A percentile compares a stretch with the other conserved stretches of the same genome.
Evolutionary conservation across 2,797 vertebrate species (phyloP).

Genomic region (Arnoldichthys spilopterus): DNA sequence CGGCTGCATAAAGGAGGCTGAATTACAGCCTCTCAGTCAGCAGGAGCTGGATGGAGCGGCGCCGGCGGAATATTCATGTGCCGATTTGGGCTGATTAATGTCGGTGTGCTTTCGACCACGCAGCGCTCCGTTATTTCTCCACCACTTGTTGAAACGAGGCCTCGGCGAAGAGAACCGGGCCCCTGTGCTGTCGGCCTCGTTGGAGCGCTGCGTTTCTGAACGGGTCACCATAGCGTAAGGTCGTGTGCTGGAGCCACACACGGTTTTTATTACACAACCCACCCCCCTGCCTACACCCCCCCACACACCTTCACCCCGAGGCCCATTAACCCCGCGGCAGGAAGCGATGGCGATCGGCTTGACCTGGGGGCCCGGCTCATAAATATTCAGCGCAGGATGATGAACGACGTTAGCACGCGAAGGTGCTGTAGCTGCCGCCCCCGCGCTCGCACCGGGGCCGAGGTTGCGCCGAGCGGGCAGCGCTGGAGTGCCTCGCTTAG

Average conservation of each 20-base stretch:
- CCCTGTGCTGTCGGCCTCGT: no score
- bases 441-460: constrained; percentile 30
- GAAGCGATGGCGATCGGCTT: constrained; percentile 47
- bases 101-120: constrained; percentile 7
- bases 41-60: constrained; percentile 62
- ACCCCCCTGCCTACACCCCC: constrained; percentile 69
- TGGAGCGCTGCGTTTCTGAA: constrained; percentile 25
- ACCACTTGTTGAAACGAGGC: not conserved
- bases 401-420: constrained; percentile 60
- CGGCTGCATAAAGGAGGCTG: constrained; percentile 51
- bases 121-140: not conserved
- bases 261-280: constrained; percentile 51
- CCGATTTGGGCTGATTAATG: constrained; percentile 49
- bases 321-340: constrained; percentile 53
- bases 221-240: constrained; percentile 73
- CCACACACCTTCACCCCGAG: constrained; percentile 60
- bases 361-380: constrained; percentile 66
- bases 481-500: constrained; percentile 42
- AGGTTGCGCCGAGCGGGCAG: constrained; percentile 42
- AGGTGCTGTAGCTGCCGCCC: constrained; percentile 45
- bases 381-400: constrained; percentile 74
- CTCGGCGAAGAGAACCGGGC: no score
- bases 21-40: constrained; percentile 71
- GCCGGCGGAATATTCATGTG: constrained; percentile 54
- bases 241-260: constrained; percentile 47